phyloP scores from a whole-genome alignment of 2,797 vertebrate species.

The Cheirogaleus major region DNA sequence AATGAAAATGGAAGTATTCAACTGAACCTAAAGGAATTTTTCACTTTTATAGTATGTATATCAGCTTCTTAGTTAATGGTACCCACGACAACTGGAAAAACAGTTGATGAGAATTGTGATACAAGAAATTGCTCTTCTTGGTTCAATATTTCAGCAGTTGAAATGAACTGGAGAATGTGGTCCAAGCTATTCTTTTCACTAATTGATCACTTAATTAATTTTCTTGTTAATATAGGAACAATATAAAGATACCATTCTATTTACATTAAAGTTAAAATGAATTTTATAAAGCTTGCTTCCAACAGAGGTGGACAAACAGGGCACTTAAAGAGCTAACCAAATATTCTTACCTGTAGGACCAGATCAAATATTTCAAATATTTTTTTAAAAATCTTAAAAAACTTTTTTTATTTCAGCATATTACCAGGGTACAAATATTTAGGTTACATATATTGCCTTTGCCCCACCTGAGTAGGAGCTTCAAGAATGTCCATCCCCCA shows the following conservation, averaged over 20 bases:
- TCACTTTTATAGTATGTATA: not conserved
- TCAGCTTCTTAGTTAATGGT: not conserved
- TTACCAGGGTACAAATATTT: no score
- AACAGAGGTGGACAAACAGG: not conserved
- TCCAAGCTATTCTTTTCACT: not conserved
- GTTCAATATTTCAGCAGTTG: not conserved
- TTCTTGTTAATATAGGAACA: not conserved
- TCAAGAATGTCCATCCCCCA: no score
- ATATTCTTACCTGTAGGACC: not conserved
- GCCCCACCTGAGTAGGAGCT: no score
- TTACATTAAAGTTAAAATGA: not conserved
- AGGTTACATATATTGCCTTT: no score
- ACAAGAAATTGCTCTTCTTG: not conserved
- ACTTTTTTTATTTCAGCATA: no score
- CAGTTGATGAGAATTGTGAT: not conserved
- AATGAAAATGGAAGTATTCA: not conserved
- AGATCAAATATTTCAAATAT: not conserved
- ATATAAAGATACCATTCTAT: not conserved
- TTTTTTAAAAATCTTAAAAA: not conserved
- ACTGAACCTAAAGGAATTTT: not conserved
- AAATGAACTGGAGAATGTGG: not conserved
- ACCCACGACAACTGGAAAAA: not conserved
- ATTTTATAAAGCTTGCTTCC: not conserved
- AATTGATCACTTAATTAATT: conserved; percentile 20
- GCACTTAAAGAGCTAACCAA: not conserved